Base-by-base conservation (phyloP, 1,140 invertebrate genomes). In the Drosophila carrolli region DNA sequence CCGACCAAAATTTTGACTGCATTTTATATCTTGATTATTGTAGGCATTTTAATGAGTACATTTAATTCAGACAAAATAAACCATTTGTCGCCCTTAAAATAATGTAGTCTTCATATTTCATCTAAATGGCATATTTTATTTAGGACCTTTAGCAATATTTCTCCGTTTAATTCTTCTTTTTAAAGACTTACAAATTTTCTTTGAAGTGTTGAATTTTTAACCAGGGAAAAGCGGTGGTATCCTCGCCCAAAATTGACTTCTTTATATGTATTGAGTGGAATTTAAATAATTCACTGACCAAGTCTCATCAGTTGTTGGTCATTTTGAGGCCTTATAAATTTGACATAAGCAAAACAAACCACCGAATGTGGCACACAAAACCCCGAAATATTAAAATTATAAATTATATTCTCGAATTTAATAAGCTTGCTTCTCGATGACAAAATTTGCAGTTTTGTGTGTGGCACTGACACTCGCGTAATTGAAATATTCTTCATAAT, bases 401-500 rank as follows among this genome's bases (percentile, higher is more conserved):
- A 44, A 76, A 51, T 56, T 41, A 40, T 46, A 19, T 60, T 29
- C 27, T 46, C 13, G 11, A 48, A 59, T 73, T 73, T 83, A 82
- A 82, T 83, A 58, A 66, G 63, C 51, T 79, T 41, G 70, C 58
- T 66, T 50, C 14, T 43, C 46, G 8, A 8, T 57, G 53, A 58
- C 50, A 44, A 9, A n/a, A 57, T 76, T 61, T 66, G 47, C 53
- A 41, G 66, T 56, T 53, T 8, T 9, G 35, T 50, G 9, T 51
- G 56, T 13, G 5, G 32, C 14, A 8, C 10, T 29, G 46, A 27
- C 40, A 41, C 9, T 40, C 2, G 10, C 16, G 7, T 61, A 57
- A 61, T 56, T 53, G 38, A 46, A 60, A 65, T 57, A 55, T 47
- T 71, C 10, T 32, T 38, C n/a, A 38, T 75, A 78, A 79, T 83